These are phyloP conservation scores for Phyllostomus discolor DNA, from an alignment of 2,113 vertebrate species.

Conservation along the genomic window DNA sequence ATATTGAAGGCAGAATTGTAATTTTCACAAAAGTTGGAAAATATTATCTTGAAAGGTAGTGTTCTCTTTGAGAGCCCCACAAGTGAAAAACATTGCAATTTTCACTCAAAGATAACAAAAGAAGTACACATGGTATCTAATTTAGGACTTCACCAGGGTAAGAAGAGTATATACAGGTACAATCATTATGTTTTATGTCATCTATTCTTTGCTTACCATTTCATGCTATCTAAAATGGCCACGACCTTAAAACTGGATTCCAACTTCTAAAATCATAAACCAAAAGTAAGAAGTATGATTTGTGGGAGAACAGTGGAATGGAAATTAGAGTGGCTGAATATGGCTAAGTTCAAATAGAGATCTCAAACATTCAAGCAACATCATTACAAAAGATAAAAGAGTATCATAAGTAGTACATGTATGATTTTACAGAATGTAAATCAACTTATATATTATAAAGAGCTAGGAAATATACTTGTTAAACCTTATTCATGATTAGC, in stretches of 20 bases:
- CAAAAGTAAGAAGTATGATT: neutral
- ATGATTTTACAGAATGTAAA: constrained; percentile 11
- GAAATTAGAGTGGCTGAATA: neutral
- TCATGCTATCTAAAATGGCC: neutral
- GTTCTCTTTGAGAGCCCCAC: neutral
- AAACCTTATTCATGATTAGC: neutral
- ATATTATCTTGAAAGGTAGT: neutral
- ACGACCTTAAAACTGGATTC: constrained; percentile 23
- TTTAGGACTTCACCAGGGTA: neutral
- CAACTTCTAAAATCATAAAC: constrained; percentile 28
- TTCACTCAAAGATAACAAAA: constrained; percentile 13
- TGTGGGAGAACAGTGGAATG: neutral
- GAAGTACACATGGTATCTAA: neutral
- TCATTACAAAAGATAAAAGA: constrained; percentile 1
- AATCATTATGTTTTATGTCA: neutral
- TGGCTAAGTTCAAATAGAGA: neutral
- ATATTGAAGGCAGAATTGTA: constrained; percentile 8
- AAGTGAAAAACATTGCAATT: neutral
- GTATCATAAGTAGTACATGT: neutral
- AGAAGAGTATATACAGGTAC: neutral
- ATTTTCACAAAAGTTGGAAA: constrained; percentile 27
- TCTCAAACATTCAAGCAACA: constrained; percentile 19
- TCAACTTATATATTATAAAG: neutral
- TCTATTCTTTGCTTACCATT: neutral
- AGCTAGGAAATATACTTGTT: neutral